A percentile compares a stretch with the other conserved stretches of the same genome.
phyloP scores from a whole-genome alignment of 2,888 invertebrate genomes.

The Allolobophora icterica region DNA sequence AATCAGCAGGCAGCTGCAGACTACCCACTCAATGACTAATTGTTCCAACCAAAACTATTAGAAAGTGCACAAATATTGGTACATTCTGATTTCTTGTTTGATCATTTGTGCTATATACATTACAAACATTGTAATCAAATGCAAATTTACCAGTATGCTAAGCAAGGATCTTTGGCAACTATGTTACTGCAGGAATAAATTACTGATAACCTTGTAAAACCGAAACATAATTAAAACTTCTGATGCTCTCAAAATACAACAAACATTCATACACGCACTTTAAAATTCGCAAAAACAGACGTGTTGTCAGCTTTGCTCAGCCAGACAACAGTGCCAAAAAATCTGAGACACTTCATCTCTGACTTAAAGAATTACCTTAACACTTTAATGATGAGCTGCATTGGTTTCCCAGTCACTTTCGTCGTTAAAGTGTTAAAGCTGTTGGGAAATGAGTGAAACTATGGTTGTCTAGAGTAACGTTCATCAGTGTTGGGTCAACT shows the following conservation, averaged over 20 bases:
- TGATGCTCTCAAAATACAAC: not conserved
- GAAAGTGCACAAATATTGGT: not conserved
- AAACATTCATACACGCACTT: not conserved
- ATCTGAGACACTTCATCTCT: not conserved
- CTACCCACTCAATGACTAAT: not conserved
- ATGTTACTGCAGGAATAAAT: not conserved
- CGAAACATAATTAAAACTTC: not conserved
- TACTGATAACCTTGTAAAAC: not conserved
- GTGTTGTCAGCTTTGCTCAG: not conserved
- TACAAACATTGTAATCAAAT: not conserved
- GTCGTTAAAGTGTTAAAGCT: too few relatives aligned
- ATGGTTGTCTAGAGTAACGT: not conserved
- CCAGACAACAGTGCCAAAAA: not conserved
- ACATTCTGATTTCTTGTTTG: not conserved
- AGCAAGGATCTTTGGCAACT: constrained; percentile 4
- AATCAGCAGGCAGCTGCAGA: not conserved
- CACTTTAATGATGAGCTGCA: not conserved
- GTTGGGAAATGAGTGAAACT: not conserved
- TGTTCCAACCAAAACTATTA: not conserved
- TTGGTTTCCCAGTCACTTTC: too few relatives aligned
- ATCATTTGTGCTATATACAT: not conserved
- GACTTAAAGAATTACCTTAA: too few relatives aligned
- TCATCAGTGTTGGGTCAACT: not conserved
- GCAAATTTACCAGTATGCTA: not conserved
- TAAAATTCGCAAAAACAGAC: not conserved